Conservation (phyloP, 2,113 vertebrate genomes). For the Pan paniscus region DNA sequence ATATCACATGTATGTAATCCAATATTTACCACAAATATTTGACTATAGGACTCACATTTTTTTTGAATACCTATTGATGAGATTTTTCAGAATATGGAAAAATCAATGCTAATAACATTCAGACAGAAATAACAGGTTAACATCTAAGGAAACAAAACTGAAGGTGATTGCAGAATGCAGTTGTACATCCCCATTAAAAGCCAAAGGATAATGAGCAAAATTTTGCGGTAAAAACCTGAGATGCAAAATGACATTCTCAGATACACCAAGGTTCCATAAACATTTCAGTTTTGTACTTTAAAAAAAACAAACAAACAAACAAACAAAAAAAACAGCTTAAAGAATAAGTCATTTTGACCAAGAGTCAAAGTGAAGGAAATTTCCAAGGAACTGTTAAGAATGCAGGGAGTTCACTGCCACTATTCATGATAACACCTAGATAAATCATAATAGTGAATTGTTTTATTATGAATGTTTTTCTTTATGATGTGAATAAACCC, state of each 20-base stretch:
- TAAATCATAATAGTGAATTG: neutral
- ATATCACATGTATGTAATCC: neutral
- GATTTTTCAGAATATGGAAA: neutral
- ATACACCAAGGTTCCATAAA: neutral
- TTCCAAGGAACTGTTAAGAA: neutral
- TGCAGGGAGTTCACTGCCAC: neutral
- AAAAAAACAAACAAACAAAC: no score
- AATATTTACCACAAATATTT: conserved; percentile 69
- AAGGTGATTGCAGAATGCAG: neutral
- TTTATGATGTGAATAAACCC: neutral
- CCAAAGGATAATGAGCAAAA: neutral
- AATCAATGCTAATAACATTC: neutral
- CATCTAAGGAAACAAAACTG: neutral
- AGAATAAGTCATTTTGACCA: neutral
- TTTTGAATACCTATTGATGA: neutral
- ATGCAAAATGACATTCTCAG: neutral
- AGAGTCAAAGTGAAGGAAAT: neutral
- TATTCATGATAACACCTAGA: neutral
- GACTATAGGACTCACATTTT: conserved; percentile 63
- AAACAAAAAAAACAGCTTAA: neutral
- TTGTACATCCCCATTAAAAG: neutral
- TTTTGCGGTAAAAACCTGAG: neutral
- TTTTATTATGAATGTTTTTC: conserved; percentile 14
- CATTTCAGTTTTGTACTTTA: neutral
- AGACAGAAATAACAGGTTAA: neutral